These are phyloP conservation scores for Stenchaetothrips biformis DNA, from an alignment of 2,888 invertebrate genomes.

Conservation along the genomic window DNA sequence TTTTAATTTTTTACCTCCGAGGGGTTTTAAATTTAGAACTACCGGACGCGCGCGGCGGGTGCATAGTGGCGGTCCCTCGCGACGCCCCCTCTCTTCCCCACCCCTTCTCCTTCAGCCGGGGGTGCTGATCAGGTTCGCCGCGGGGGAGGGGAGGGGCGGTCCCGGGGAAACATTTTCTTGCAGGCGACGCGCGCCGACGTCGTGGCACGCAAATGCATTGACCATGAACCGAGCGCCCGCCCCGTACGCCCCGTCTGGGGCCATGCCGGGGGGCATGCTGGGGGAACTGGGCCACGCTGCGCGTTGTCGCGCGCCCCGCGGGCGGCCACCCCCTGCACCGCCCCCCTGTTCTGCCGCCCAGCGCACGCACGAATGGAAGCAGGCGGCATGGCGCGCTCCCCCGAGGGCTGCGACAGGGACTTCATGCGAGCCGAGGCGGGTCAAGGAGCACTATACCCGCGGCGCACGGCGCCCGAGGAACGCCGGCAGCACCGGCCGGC, in stretches of 20 bases:
- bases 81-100: neutral
- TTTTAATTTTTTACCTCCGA: too few relatives aligned
- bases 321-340: neutral
- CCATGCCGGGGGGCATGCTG: too few relatives aligned
- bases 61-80: neutral
- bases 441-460: neutral
- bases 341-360: neutral
- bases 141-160: too few relatives aligned
- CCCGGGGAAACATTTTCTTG: too few relatives aligned
- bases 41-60: neutral
- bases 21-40: neutral
- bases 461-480: neutral
- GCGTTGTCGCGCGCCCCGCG: neutral
- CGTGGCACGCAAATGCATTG: neutral
- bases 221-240: neutral
- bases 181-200: neutral
- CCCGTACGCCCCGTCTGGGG: neutral
- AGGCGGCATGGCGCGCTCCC: neutral
- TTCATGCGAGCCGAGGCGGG: neutral
- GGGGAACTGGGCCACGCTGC: too few relatives aligned
- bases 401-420: conserved; percentile 5
- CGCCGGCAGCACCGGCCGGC: neutral
- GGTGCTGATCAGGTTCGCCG: conserved; percentile 3
- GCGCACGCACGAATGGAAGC: conserved; percentile 3
- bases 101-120: neutral